phyloP scores from a whole-genome alignment of 1,140 invertebrate species.

The Triops longicaudatus region DNA sequence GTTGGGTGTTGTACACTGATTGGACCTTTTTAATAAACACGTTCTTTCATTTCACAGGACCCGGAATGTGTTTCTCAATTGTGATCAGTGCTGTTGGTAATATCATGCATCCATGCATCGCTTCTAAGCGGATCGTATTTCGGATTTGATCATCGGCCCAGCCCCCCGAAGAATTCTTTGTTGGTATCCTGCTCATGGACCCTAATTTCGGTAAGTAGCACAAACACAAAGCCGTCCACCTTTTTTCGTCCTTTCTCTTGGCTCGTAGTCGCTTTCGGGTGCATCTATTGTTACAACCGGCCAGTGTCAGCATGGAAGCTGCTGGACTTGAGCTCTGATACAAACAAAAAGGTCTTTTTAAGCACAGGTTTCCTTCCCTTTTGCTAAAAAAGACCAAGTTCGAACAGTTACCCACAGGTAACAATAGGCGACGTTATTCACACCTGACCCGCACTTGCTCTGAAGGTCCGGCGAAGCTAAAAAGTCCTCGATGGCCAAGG shows the following conservation, averaged over 20 bases:
- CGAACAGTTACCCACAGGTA: not conserved
- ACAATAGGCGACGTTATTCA: constrained; percentile 12
- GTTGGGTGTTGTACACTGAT: too few relatives aligned
- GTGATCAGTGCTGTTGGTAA: not conserved
- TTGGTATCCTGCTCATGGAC: not conserved
- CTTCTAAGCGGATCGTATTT: not conserved
- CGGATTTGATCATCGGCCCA: constrained; percentile 8
- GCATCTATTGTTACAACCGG: not conserved
- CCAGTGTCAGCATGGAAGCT: not conserved
- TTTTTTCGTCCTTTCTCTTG: not conserved
- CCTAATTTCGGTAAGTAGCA: constrained; percentile 15
- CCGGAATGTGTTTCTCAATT: not conserved
- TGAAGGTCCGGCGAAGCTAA: not conserved
- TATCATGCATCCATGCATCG: constrained; percentile 7
- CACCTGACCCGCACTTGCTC: constrained; percentile 8
- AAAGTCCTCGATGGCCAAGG: not conserved
- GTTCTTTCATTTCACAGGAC: not conserved
- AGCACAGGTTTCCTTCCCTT: not conserved
- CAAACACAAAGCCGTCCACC: not conserved
- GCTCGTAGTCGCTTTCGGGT: not conserved
- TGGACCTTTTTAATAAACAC: not conserved
- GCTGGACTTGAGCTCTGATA: constrained; percentile 1
- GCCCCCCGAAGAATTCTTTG: not conserved
- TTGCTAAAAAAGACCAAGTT: not conserved
- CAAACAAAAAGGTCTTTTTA: not conserved